Percentiles rank a stretch among this genome's conserved stretches.
Conservation (phyloP, 2,888 invertebrate species). For the Mythimna albipuncta region DNA sequence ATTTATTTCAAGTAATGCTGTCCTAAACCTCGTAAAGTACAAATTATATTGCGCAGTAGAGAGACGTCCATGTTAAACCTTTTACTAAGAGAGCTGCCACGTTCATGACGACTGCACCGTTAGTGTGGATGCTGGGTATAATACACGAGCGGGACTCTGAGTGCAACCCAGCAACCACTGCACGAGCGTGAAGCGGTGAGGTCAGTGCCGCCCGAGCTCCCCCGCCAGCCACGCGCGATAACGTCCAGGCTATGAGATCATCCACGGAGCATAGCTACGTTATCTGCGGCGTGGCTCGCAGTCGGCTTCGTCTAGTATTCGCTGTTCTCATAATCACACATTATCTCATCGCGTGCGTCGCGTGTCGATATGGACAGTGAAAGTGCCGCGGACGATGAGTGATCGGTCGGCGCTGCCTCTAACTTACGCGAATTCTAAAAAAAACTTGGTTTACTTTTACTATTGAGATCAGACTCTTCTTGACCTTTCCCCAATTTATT, state of each 20-base stretch:
- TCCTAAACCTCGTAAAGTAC: background rate
- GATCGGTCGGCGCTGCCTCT: background rate
- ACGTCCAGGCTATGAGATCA: constrained; percentile 14
- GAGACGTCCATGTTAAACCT: background rate
- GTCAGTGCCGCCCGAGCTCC: constrained; percentile 8
- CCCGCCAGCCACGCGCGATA: constrained; percentile 15
- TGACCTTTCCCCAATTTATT: background rate
- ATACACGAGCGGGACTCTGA: too few relatives aligned
- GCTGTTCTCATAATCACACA: constrained; percentile 13
- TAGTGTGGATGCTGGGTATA: background rate
- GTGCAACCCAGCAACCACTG: too few relatives aligned
- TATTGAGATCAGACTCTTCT: background rate
- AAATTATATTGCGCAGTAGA: too few relatives aligned
- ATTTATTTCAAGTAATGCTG: background rate
- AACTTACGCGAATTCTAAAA: background rate
- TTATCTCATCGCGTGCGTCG: constrained; percentile 12
- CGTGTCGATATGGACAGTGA: constrained; percentile 18
- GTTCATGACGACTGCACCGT: too few relatives aligned
- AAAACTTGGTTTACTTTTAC: background rate
- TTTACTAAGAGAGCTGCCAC: too few relatives aligned
- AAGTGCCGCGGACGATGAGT: constrained; percentile 27
- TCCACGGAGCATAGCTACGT: constrained; percentile 7
- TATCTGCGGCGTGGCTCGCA: constrained; percentile 15
- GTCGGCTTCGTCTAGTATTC: constrained; percentile 7
- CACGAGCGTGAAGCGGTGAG: background rate